Evolutionary conservation across 2,888 invertebrate species (phyloP), one percentile per base, ranked within the genome.

Genomic region (Stenichneumon culpator): DNA sequence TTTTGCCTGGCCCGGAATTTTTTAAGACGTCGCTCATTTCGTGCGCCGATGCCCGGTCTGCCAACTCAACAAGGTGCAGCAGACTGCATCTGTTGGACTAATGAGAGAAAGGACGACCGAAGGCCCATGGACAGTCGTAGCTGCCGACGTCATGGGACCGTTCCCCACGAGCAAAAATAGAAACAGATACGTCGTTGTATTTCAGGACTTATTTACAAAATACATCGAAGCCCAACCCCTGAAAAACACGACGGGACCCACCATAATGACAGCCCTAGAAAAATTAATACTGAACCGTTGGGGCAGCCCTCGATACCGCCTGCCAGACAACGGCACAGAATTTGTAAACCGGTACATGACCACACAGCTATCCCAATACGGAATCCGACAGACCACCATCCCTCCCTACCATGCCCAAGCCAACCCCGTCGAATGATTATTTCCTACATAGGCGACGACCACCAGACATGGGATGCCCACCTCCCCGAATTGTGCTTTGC

Each of bases 401-500:
- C 79, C 82, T 85, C 81, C 2, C 25, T 25, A 25, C 25, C 25
- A 25, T 25, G 25, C 25, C 25, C 25, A 25, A 25, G 25, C 25
- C 25, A 86, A 86, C 54, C 86, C 86, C 5, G 79, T 84, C 0
- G 87, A 84, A 84, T 84, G 81, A 81, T 84, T 0, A 39, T 75
- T 3, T 80, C 79, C 22, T 84, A 72, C 25, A 57, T 85, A 7
- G 65, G 68, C 0, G 54, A 74, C 3, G 39, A 65, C n/a, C 79
- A 82, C 50, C 54, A 63, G 91, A 91, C n/a, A n/a, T n/a, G n/a
- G n/a, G n/a, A n/a, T n/a, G n/a, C n/a, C n/a, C n/a, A n/a, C n/a
- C 47, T 90, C 19, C 79, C 88, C 4, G 89, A 92, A 50, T 74
- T 83, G 57, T 9, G n/a, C n/a, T 89, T 90, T 11, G 90, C 90